Evolutionary conservation across 2,797 vertebrate genomes (phyloP), one percentile per base, ranked within the genome.

Genomic region (Lagodon rhomboides): DNA sequence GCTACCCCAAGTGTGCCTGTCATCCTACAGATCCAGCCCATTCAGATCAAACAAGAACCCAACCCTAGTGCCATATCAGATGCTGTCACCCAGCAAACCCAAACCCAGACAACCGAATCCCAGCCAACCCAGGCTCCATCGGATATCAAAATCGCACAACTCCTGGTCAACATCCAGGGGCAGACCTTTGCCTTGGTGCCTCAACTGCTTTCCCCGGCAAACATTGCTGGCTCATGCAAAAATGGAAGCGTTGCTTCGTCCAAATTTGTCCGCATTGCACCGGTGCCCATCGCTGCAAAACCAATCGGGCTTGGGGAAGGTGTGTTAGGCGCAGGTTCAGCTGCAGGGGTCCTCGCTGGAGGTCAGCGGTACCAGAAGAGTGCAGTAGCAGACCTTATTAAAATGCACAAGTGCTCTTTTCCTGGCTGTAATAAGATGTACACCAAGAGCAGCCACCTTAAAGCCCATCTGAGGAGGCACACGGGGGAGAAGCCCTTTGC

Each of bases 331-430:
- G 80, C 94, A 11, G 93, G 94, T 5, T 94, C 95, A 3, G 89
- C 95, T 12, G 73, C 94, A 0, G 96, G 96, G 25, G 93, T 97
- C 85, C 94, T 98, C 30, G 80, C 96, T 5, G 96, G 97, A 49
- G 96, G 97, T 55, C 97, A 98, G 92, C 97, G 97, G 94, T 98
- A 97, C 93, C 96, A 97, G 94, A 99, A 99, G 94, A 98, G 95
- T 76, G 95, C 97, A 0, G 96, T 98, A 5, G 96, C 98, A 13
- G 98, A 99, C 95, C 97, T 99, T 66, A 97, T 99, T 89, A 99
- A 99, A 96, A 99, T 99, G 98, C 98, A 99, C 93, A 99, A 98
- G 95, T 99, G 98, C 89, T 97, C 97, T 91, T 99, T 99, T 84
- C 97, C 97, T 0, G 97, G 97, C 79, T 99, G 98, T 88, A 97